phyloP scores from a whole-genome alignment of 2,888 invertebrate species.

The Euplagia quadripunctaria region DNA sequence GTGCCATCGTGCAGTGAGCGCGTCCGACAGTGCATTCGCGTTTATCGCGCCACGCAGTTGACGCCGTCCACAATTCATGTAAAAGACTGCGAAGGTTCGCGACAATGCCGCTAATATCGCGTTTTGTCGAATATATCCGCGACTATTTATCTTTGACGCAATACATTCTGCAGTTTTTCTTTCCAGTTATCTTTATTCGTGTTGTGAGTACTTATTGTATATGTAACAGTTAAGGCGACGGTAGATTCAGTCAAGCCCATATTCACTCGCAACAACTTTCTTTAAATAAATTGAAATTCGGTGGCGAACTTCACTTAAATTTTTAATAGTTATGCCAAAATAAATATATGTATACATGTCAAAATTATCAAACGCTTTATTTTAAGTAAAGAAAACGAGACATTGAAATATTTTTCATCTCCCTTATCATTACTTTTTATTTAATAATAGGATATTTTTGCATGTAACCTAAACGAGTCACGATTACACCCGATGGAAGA shows the following conservation, averaged over 20 bases:
- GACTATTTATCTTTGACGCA: constrained; percentile 4
- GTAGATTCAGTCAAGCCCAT: background rate
- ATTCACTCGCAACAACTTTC: background rate
- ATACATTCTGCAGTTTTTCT: background rate
- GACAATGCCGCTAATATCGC: constrained; percentile 1
- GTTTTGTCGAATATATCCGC: constrained; percentile 3
- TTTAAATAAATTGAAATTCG: too few species aligned
- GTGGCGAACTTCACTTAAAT: too few species aligned
- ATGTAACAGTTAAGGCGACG: background rate
- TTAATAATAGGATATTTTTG: background rate
- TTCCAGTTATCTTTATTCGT: constrained; percentile 1
- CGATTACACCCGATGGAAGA: too few species aligned
- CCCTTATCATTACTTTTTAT: background rate
- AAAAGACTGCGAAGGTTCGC: background rate
- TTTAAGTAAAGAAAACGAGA: background rate
- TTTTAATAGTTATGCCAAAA: background rate
- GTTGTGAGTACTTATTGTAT: constrained; percentile 2
- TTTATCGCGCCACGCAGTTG: constrained; percentile 5
- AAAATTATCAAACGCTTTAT: background rate
- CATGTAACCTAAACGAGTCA: background rate
- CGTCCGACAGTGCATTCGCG: constrained; percentile 9
- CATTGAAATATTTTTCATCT: background rate
- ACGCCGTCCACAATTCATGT: background rate
- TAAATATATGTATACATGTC: background rate
- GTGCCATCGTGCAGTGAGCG: background rate